A percentile compares a stretch with the other conserved stretches of the same genome.
These are phyloP conservation scores for Eretmocerus hayati DNA, from an alignment of 2,888 invertebrate genomes.

Conservation along the genomic window DNA sequence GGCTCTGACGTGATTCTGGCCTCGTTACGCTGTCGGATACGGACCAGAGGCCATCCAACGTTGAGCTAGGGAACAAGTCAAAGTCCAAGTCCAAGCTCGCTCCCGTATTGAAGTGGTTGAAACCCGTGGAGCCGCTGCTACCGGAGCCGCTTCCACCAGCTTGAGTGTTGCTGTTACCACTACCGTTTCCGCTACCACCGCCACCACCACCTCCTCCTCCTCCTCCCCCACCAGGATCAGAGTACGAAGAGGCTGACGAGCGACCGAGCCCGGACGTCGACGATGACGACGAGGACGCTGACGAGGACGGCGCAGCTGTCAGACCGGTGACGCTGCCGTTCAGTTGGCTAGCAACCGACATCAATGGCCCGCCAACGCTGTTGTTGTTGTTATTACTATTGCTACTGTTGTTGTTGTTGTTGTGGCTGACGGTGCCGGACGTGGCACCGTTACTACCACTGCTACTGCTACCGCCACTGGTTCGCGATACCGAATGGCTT, in stretches of 20 bases:
- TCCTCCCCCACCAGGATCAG: no score
- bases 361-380: conserved; percentile 64
- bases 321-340: conserved; percentile 53
- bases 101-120: conserved; percentile 41
- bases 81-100: conserved; percentile 58
- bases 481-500: conserved; percentile 31
- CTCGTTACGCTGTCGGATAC: conserved; percentile 35
- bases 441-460: conserved; percentile 42
- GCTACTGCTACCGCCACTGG: conserved; percentile 41
- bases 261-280: conserved; percentile 21
- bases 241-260: not conserved
- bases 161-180: not conserved
- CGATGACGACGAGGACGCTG: conserved; percentile 34
- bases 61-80: conserved; percentile 59
- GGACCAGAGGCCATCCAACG: conserved; percentile 50
- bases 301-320: conserved; percentile 27
- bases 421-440: conserved; percentile 58
- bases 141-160: conserved; percentile 5
- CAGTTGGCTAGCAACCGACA: conserved; percentile 60
- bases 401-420: no score
- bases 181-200: not conserved
- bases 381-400: conserved; percentile 43
- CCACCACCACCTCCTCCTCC: conserved; percentile 5
- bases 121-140: conserved; percentile 19
- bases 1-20: conserved; percentile 59